Evolutionary conservation across 2,113 vertebrate genomes (phyloP), one percentile per base, ranked within the genome.

Genomic region (Labeo rohita): DNA sequence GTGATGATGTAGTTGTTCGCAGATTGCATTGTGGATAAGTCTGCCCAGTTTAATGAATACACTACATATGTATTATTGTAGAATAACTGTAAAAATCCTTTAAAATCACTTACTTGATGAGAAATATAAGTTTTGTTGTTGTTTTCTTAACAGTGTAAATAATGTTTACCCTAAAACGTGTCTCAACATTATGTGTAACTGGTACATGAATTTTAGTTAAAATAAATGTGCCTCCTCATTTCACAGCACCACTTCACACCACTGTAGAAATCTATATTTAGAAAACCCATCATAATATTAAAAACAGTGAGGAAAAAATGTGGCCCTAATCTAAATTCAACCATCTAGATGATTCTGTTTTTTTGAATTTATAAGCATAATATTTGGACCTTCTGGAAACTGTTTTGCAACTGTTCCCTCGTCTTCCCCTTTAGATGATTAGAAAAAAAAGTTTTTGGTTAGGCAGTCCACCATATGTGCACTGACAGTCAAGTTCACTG

Each of bases 401-500:
- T 45, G 52, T 80, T 45, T 61, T 6, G 16, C 52, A 59, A 18
- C 52, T 16, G 16, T 59, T 28, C 34, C 45, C 7, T 1, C 77
- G 15, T 54, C 15, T 23, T 13, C 61, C 39, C 76, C 6, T 66
- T 54, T 76, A 21, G 39, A 70, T 52, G 23, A 70, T 45, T 43
- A 43, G 21, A 12, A 56, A 43, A 45, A 75, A 70, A 87, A 34
- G 34, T 54, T 70, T 70, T 7, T 63, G 36, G 39, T 59, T 13
- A 70, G 78, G 77, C 76, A 86, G 72, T 83, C 72, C 34, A 86
- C 83, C 83, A 83, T 74, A 84, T 80, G 84, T 84, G 89, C 91
- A 87, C 89, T 93, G 93, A 93, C 91, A 89, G 92, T 86, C 92
- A 89, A 90, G 91, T 93, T 85, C 86, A 90, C 90, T 88, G 83